Evolutionary conservation across 2,113 vertebrate genomes (phyloP), one percentile per base, ranked within the genome.

Genomic region (Rhinichthys klamathensis): DNA sequence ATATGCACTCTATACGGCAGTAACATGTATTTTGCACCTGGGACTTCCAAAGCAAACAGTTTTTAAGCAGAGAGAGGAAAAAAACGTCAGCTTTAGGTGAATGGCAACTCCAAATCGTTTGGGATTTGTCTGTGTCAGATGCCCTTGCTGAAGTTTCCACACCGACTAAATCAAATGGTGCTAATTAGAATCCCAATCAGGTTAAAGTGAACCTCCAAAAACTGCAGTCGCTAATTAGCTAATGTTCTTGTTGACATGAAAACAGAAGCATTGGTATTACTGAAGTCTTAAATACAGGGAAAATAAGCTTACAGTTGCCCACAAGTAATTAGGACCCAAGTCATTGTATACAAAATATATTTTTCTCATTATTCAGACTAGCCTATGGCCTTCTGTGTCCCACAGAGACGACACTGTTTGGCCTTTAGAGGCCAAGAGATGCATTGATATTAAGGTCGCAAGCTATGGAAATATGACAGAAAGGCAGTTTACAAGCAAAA

Each of bases 131-230:
- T 11, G 54, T 77, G 51, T 58, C 51, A 58, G 30, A 58, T 78
- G 51, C 30, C 12, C 32, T 61, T 79, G 61, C 46, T 70, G 18
- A 35, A 54, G 12, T 70, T 70, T 30, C 16, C 10, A 18, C 63
- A 0, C 35, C 30, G 13, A 49, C 18, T 30, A 70, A 82, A 82
- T 69, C 1, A 54, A 70, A 82, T 8, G 1, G 10, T 51, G 63
- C 61, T 82, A 82, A 69, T 82, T 82, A 70, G 61, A 67, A 21
- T 82, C 16, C 80, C 63, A 70, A 82, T 82, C 70, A 70, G 6
- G 11, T 70, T 27, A 70, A 70, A 82, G 46, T 23, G 25, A 69
- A 69, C 35, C 30, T 51, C 25, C 46, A n/a, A 67, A 70, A 82
- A 54, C 63, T 67, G 63, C 41, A 51, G 44, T 44, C 12, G 44